These are phyloP conservation scores for Euclidia mi DNA, from an alignment of 2,888 invertebrate species.

Conservation along the genomic window DNA sequence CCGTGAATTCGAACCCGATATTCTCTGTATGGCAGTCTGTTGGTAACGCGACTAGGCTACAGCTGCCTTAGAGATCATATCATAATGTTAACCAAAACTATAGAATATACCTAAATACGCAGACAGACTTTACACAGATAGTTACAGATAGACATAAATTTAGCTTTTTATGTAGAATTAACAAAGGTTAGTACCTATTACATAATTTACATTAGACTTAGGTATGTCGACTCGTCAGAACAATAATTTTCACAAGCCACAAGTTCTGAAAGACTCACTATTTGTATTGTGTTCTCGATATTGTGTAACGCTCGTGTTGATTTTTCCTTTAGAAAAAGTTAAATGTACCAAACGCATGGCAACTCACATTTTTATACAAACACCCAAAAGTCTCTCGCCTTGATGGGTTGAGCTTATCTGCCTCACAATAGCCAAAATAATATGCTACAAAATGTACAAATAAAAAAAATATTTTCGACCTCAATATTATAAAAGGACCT, in stretches of 20 bases:
- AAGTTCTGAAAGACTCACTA: background rate
- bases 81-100: too few relatives aligned
- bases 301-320: constrained; percentile 2
- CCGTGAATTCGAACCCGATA: too few relatives aligned
- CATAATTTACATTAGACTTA: too few relatives aligned
- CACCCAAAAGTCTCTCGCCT: background rate
- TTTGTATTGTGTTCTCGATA: background rate
- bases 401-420: constrained; percentile 6
- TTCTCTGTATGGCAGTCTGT: too few relatives aligned
- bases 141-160: too few relatives aligned
- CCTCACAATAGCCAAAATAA: background rate
- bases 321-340: constrained; percentile 7
- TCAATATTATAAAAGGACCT: background rate
- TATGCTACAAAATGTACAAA: background rate
- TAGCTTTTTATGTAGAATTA: too few relatives aligned
- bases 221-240: background rate
- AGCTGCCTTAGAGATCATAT: too few relatives aligned
- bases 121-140: too few relatives aligned
- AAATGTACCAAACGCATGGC: constrained; percentile 5
- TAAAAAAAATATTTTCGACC: constrained; percentile 1
- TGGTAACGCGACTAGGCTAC: too few relatives aligned
- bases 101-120: too few relatives aligned
- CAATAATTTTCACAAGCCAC: constrained; percentile 1
- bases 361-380: background rate
- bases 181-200: too few relatives aligned